These are phyloP conservation scores for Clostera curtula DNA, from an alignment of 2,888 invertebrate genomes.

Conservation along the genomic window DNA sequence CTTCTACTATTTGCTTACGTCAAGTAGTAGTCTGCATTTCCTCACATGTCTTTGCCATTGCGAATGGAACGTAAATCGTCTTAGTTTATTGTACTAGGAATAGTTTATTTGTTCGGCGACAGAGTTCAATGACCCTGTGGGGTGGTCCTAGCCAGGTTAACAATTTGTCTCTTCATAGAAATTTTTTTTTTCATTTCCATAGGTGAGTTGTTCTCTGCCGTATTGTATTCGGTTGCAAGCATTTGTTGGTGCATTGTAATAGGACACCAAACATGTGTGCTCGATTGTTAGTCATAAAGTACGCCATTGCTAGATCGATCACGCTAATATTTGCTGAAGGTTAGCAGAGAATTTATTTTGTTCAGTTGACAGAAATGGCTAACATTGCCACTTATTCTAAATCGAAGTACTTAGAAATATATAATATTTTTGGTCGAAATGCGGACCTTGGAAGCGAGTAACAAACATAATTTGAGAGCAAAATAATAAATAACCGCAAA, in stretches of 20 bases:
- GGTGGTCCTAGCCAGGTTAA: constrained; percentile 38
- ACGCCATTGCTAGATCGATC: neutral
- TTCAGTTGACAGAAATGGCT: too few species aligned
- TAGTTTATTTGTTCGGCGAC: constrained; percentile 40
- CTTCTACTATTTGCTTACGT: too few species aligned
- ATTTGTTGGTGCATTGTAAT: constrained; percentile 22
- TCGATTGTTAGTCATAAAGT: constrained; percentile 18
- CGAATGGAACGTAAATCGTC: constrained; percentile 44
- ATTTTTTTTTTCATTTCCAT: constrained; percentile 13
- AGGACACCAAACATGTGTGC: constrained; percentile 22
- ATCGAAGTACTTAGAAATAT: too few species aligned
- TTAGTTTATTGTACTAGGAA: constrained; percentile 28
- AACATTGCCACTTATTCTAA: too few species aligned
- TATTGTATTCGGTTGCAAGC: constrained; percentile 24
- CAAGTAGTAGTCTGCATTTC: constrained; percentile 19
- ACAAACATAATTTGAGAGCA: too few species aligned
- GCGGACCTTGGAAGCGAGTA: too few species aligned
- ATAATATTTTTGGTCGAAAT: too few species aligned
- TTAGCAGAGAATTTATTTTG: too few species aligned
- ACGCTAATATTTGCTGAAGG: neutral
- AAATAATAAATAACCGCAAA: too few species aligned
- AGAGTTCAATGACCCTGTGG: constrained; percentile 40
- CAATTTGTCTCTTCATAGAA: constrained; percentile 23
- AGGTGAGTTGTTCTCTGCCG: too few species aligned
- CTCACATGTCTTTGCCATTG: constrained; percentile 31